Evolutionary conservation across 2,113 vertebrate genomes (phyloP).

Genomic region (Euleptes europaea): DNA sequence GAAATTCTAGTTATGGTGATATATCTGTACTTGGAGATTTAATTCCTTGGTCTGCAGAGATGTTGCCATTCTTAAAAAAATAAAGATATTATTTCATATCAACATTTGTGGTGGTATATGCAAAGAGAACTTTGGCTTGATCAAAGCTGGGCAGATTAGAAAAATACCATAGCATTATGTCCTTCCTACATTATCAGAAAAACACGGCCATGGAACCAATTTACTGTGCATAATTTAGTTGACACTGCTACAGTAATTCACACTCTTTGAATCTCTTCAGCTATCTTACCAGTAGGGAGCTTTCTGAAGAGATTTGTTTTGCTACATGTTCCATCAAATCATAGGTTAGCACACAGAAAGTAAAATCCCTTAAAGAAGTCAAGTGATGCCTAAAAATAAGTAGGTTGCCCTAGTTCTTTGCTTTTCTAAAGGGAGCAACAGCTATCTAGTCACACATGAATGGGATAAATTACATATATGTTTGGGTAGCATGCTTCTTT

Average conservation of each 20-base stretch:
- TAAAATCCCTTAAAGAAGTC: slow-evolving; percentile 7
- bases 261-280: slow-evolving; percentile 15
- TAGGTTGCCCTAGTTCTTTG: slow-evolving; percentile 2
- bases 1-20: background rate
- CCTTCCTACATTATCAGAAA: slow-evolving; percentile 58
- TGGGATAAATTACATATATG: slow-evolving; percentile 20
- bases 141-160: slow-evolving; percentile 56
- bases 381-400: slow-evolving; percentile 27
- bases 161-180: slow-evolving; percentile 52
- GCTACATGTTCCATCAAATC: slow-evolving; percentile 8
- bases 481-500: slow-evolving; percentile 28
- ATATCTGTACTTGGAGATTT: background rate
- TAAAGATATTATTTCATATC: slow-evolving; percentile 26
- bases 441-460: slow-evolving; percentile 7
- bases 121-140: slow-evolving; percentile 45
- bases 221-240: slow-evolving; percentile 64
- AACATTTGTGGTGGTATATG: slow-evolving; percentile 17
- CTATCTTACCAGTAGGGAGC: slow-evolving; percentile 14
- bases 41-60: background rate
- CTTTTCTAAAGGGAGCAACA: background rate
- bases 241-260: slow-evolving; percentile 33
- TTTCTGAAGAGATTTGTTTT: slow-evolving; percentile 38
- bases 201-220: slow-evolving; percentile 56
- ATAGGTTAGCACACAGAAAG: slow-evolving; percentile 21
- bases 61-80: slow-evolving; percentile 2